Percentiles rank a stretch among this genome's conserved stretches.
Conservation (phyloP, 2,797 vertebrate genomes). For the Sebastes iracundus region DNA sequence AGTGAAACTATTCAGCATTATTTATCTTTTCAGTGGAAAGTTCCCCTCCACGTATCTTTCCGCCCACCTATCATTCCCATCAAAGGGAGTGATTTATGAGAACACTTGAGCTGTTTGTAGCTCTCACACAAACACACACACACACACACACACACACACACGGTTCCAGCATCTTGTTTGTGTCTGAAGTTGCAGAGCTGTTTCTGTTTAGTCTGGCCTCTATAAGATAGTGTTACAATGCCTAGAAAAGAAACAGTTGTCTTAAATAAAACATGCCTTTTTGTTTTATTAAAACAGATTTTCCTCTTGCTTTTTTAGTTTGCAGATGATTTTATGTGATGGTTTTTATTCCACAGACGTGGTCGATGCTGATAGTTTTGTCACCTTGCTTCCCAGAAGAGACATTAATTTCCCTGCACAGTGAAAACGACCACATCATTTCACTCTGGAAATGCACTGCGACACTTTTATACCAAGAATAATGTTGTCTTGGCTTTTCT, state of each 20-base stretch:
- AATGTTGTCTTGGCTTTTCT: constrained; percentile 38
- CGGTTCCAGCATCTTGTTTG: constrained; percentile 34
- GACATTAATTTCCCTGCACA: constrained; percentile 11
- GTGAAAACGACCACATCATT: constrained; percentile 18
- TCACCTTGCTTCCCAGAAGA: constrained; percentile 16
- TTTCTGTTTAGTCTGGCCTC: constrained; percentile 45
- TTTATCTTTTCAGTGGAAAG: background rate
- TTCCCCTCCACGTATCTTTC: background rate
- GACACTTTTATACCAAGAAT: constrained; percentile 44
- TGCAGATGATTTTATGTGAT: background rate
- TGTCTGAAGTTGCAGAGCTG: background rate
- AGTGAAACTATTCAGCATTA: background rate
- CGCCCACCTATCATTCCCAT: background rate
- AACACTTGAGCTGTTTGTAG: background rate
- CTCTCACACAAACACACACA: background rate
- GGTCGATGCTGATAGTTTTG: constrained; percentile 3
- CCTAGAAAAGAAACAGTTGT: background rate
- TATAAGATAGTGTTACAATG: background rate
- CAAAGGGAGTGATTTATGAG: background rate
- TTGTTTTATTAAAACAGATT: background rate
- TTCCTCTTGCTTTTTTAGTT: background rate
- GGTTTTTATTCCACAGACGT: constrained; percentile 19
- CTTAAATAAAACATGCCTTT: background rate
- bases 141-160: background rate
- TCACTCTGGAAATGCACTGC: constrained; percentile 24